Evolutionary conservation across 2,797 vertebrate genomes (phyloP).

Genomic region (Eulemur rubriventer): DNA sequence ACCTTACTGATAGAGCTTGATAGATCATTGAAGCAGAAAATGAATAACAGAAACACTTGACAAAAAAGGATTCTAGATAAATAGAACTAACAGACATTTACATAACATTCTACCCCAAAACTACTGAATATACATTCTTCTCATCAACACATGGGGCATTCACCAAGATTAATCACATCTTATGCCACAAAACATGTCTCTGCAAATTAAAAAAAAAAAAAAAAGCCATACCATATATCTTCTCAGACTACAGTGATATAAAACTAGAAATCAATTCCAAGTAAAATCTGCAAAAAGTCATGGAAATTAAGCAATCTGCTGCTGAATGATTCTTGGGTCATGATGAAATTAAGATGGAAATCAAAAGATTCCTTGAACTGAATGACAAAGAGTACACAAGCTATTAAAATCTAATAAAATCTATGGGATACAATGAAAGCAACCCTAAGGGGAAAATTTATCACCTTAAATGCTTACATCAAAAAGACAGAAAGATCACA

Average conservation of each 20-base stretch:
- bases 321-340: not conserved
- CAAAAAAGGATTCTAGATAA: not conserved
- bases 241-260: not conserved
- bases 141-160: not conserved
- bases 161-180: not conserved
- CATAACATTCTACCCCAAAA: not conserved
- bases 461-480: too few relatives aligned
- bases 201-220: not conserved
- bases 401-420: too few relatives aligned
- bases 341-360: not conserved
- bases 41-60: not conserved
- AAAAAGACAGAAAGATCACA: too few relatives aligned
- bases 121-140: not conserved
- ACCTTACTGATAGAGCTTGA: not conserved
- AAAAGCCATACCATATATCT: not conserved
- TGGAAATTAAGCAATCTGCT: not conserved
- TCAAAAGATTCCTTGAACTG: too few relatives aligned
- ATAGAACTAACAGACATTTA: not conserved
- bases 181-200: not conserved
- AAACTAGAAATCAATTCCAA: not conserved
- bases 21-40: not conserved
- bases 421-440: too few relatives aligned
- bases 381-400: too few relatives aligned
- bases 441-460: too few relatives aligned
- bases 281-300: not conserved